These are phyloP conservation scores for Scolopax bukidnonensis DNA, from an alignment of 2,797 vertebrate species.

Conservation along the genomic window DNA sequence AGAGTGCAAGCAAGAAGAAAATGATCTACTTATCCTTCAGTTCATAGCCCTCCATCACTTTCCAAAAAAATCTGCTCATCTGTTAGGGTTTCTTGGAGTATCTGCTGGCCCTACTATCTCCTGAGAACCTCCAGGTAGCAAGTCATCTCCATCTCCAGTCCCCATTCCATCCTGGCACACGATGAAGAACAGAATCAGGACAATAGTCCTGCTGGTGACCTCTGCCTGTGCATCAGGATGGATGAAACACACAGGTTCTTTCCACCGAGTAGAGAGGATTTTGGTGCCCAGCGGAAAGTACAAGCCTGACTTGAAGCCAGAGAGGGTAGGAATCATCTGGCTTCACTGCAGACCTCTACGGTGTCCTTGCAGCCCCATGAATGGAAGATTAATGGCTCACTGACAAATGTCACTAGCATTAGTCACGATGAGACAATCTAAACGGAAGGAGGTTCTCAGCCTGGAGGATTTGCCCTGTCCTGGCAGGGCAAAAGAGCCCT, in stretches of 20 bases:
- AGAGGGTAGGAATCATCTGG: not conserved
- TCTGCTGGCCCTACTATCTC: not conserved
- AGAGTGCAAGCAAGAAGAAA: not conserved
- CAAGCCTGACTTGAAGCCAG: not conserved
- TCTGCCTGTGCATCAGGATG: not conserved
- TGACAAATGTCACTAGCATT: not conserved
- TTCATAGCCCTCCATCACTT: not conserved
- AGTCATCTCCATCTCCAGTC: not conserved
- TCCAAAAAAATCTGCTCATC: not conserved
- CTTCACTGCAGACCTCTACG: not conserved
- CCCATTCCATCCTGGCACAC: not conserved
- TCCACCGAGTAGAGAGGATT: not conserved
- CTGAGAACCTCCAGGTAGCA: not conserved
- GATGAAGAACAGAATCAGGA: not conserved
- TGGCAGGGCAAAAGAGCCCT: not conserved
- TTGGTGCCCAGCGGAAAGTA: not conserved
- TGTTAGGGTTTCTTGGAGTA: not conserved
- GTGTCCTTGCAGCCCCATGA: not conserved
- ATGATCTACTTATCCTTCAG: not conserved
- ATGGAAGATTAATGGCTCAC: not conserved
- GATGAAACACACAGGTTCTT: rapidly evolving
- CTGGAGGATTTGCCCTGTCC: not conserved
- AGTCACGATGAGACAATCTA: not conserved
- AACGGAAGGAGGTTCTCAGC: not conserved
- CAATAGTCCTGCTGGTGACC: not conserved